Conservation (phyloP, 1,140 invertebrate genomes). For the Propsilocerus akamusi region DNA sequence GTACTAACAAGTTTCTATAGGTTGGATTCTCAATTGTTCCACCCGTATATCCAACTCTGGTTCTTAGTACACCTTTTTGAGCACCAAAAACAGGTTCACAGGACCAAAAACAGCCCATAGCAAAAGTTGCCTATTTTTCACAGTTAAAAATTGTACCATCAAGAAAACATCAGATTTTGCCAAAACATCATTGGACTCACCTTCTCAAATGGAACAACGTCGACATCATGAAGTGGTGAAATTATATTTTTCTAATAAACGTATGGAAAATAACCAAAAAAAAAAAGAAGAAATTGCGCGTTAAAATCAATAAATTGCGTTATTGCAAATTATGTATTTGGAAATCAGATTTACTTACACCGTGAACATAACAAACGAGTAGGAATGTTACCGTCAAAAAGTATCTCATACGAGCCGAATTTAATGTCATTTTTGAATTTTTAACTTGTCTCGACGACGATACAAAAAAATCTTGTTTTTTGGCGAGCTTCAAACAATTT, state of each 20-base stretch:
- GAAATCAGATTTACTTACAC: not conserved
- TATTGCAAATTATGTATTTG: not conserved
- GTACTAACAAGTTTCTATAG: conserved; percentile 70
- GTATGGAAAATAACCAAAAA: not conserved
- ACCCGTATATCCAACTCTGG: conserved; percentile 88
- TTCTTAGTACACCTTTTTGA: conserved; percentile 64
- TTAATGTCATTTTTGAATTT: no score
- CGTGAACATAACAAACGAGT: not conserved
- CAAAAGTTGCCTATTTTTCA: conserved; percentile 56
- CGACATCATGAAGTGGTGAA: not conserved
- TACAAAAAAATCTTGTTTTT: no score
- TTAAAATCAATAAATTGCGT: not conserved
- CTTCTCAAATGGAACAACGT: not conserved
- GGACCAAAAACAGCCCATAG: conserved; percentile 96
- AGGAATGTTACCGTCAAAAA: no score
- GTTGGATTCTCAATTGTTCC: conserved; percentile 63
- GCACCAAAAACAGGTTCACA: conserved; percentile 80
- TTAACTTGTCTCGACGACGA: no score
- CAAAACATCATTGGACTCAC: not conserved
- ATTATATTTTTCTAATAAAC: not conserved
- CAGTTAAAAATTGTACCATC: not conserved
- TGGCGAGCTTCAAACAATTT: no score
- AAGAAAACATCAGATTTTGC: not conserved
- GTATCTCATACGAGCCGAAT: no score
- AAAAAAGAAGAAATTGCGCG: not conserved